These are phyloP conservation scores for Philaethria dido DNA, from an alignment of 2,888 invertebrate genomes.

Conservation along the genomic window DNA sequence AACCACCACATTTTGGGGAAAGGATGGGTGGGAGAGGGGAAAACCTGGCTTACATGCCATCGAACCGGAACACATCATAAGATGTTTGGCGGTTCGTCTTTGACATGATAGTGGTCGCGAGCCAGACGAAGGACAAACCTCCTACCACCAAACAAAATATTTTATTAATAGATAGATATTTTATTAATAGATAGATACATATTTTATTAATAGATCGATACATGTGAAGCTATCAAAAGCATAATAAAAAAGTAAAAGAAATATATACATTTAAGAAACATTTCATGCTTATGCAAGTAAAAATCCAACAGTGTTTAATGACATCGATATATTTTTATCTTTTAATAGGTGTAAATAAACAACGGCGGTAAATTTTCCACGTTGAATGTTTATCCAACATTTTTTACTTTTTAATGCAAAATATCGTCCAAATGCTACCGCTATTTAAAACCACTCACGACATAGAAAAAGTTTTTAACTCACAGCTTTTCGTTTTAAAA, in stretches of 20 bases:
- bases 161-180: too few species aligned
- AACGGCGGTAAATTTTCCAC: conserved; percentile 9
- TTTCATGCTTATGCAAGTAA: neutral
- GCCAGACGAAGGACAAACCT: too few species aligned
- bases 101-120: too few species aligned
- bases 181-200: too few species aligned
- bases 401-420: conserved; percentile 31
- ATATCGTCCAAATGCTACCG: conserved; percentile 28
- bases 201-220: too few species aligned
- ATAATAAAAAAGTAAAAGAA: neutral
- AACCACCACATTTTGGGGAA: too few species aligned
- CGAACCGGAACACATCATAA: too few species aligned
- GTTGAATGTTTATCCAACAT: conserved; percentile 22
- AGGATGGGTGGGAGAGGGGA: too few species aligned
- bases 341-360: conserved; percentile 21
- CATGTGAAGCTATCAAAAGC: too few species aligned
- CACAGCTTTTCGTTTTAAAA: conserved; percentile 22
- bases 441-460: conserved; percentile 35
- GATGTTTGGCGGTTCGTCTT: too few species aligned
- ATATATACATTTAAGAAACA: neutral
- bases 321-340: conserved; percentile 3
- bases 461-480: conserved; percentile 31
- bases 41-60: too few species aligned
- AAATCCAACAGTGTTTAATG: neutral
- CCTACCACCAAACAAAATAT: too few species aligned